Conservation (phyloP, 2,113 vertebrate genomes). For the Danio rerio region DNA sequence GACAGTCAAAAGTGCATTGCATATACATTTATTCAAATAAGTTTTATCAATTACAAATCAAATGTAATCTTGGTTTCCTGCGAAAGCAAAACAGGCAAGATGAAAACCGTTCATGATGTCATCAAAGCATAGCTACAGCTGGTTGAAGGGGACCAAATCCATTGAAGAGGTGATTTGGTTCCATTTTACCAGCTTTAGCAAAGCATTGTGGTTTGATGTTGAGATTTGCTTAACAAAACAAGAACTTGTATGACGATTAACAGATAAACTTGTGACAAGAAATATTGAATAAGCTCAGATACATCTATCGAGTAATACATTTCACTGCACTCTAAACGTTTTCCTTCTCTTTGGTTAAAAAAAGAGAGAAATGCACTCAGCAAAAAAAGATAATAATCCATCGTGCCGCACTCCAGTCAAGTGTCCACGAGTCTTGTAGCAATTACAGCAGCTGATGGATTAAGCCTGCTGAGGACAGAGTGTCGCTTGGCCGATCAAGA, state of each 20-base stretch:
- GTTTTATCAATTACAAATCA: not conserved
- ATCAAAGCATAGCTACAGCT: constrained; percentile 99
- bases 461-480: constrained; percentile 67
- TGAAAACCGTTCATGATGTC: constrained; percentile 64
- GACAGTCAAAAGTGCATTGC: not conserved
- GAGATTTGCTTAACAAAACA: not conserved
- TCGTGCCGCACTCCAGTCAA: constrained; percentile 76
- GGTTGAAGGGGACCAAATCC: constrained; percentile 99
- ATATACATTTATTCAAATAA: not conserved
- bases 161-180: constrained; percentile 99
- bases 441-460: constrained; percentile 79
- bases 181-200: constrained; percentile 99
- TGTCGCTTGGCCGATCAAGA: constrained; percentile 69
- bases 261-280: not conserved
- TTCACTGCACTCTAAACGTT: constrained; percentile 50
- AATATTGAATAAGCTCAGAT: not conserved
- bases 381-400: constrained; percentile 77
- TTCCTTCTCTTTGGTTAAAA: constrained; percentile 53
- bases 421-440: constrained; percentile 77
- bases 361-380: constrained; percentile 65
- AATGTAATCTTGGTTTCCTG: not conserved
- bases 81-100: not conserved
- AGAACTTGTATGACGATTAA: not conserved
- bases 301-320: not conserved
- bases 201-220: constrained; percentile 83